phyloP scores from a whole-genome alignment of 1,140 invertebrate species.

The Drosophila tristis region DNA sequence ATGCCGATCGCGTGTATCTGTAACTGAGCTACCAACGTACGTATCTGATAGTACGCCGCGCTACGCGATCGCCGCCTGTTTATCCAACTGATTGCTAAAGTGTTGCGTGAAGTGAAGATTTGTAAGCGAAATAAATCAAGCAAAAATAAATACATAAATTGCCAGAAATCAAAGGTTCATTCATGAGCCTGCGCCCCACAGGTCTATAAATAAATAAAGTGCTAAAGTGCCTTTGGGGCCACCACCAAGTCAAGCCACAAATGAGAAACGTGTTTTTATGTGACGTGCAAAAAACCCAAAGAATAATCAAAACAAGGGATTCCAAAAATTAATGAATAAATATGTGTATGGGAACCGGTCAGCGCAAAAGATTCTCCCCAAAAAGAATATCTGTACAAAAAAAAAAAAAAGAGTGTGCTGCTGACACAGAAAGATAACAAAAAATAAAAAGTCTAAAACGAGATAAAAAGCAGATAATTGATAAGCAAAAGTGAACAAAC shows the following conservation, averaged over 20 bases:
- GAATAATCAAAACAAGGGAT: slow-evolving; percentile 25
- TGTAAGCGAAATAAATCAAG: slow-evolving; percentile 37
- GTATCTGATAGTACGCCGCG: slow-evolving; percentile 40
- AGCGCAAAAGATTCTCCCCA: slow-evolving; percentile 9
- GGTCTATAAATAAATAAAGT: slow-evolving; percentile 67
- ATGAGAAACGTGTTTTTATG: slow-evolving; percentile 61
- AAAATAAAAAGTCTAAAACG: slow-evolving; percentile 50
- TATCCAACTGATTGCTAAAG: slow-evolving; percentile 73
- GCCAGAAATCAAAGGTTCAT: slow-evolving; percentile 59
- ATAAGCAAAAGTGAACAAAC: slow-evolving; percentile 59
- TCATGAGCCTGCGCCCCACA: slow-evolving; percentile 46
- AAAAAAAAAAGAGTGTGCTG: slow-evolving; percentile 19
- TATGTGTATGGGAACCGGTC: slow-evolving; percentile 36
- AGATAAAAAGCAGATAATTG: slow-evolving; percentile 49
- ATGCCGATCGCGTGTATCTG: not conserved
- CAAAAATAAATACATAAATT: slow-evolving; percentile 27
- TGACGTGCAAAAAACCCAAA: slow-evolving; percentile 45
- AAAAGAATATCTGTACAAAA: slow-evolving; percentile 36
- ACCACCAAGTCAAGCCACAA: not conserved
- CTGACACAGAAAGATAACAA: slow-evolving; percentile 78
- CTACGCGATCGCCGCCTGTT: slow-evolving; percentile 48
- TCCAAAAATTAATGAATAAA: slow-evolving; percentile 33
- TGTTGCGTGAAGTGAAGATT: slow-evolving; percentile 62
- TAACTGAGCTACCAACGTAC: slow-evolving; percentile 22
- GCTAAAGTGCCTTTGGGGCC: slow-evolving; percentile 16